Base-by-base conservation (phyloP, 2,888 invertebrate genomes). In the Noctua pronuba region DNA sequence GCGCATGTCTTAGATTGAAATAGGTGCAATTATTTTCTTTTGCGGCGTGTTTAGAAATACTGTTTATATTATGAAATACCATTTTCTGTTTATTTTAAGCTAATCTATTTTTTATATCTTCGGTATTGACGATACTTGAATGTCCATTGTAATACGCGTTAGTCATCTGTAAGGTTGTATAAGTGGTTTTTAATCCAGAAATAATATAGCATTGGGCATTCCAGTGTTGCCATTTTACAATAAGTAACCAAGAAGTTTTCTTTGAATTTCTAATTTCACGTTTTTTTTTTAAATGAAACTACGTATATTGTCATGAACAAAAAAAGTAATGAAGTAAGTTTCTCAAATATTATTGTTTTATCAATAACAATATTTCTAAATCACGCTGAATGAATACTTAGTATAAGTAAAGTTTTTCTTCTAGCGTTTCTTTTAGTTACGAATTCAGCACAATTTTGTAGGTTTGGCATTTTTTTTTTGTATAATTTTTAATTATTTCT, bases 11-110 rank as follows among this genome's bases (percentile, higher is more conserved):
- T 82, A 79, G 70, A 83, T 83, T 86, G 74, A 88, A 86, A 83
- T 90, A 87, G 87, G 84, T 89, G 87, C 89, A 91, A 90, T 90
- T 87, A 79, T 28, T 88, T 80, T 85, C 75, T 73, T 80, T 76
- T 74, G 46, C 70, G 72, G 83, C 76, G 77, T 86, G 84, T 87
- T 88, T 81, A 77, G 82, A 70, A 79, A 83, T 83, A 78, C 80
- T 84, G 73, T 62, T 75, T 13, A 7, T 28, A 46, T 21, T 62
- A 55, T 41, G 21, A 18, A 46, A 49, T 24, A 41, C 16, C 16
- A 16, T 44, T 69, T 38, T 46, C 35, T 38, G 16, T 73, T 49
- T 49, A n/a, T 38, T 38, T 38, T 18, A 18, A 60, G 8, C 18
- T 60, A 31, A 8, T 31, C 16, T 16, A 16, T 28, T 28, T 28